Evolutionary conservation across 2,113 vertebrate species (phyloP).

Genomic region (Etia nguti): DNA sequence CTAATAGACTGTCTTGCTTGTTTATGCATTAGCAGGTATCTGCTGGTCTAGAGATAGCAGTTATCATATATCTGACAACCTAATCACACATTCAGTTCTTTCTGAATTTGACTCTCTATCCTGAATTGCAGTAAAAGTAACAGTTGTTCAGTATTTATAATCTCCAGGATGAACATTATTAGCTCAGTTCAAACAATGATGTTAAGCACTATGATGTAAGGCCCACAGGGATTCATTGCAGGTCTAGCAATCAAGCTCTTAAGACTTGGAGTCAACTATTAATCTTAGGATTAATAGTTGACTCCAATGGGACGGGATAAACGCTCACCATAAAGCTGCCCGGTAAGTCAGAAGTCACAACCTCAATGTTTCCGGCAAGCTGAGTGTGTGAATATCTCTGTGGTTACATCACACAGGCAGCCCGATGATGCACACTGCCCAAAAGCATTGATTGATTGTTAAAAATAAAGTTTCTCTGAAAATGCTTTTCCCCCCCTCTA

Average conservation of each 20-base stretch:
- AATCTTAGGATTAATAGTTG: not conserved
- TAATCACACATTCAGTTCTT: not conserved
- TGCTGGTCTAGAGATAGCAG: not conserved
- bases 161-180: not conserved
- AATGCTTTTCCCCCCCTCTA: not conserved
- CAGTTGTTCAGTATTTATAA: not conserved
- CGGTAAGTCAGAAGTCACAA: not conserved
- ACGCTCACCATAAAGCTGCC: not conserved
- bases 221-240: not conserved
- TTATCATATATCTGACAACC: not conserved
- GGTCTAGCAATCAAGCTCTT: not conserved
- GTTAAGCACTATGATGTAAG: not conserved
- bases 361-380: not conserved
- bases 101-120: not conserved
- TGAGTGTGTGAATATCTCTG: not conserved
- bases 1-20: not conserved
- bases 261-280: not conserved
- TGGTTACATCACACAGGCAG: not conserved
- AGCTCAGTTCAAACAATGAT: not conserved
- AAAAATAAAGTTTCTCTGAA: not conserved
- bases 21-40: not conserved
- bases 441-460: not conserved
- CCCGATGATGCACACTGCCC: not conserved
- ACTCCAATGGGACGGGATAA: not conserved
- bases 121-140: not conserved